Percentiles rank a stretch among this genome's conserved stretches.
phyloP scores from a whole-genome alignment of 1,140 invertebrate genomes.

The Papilio machaon region DNA sequence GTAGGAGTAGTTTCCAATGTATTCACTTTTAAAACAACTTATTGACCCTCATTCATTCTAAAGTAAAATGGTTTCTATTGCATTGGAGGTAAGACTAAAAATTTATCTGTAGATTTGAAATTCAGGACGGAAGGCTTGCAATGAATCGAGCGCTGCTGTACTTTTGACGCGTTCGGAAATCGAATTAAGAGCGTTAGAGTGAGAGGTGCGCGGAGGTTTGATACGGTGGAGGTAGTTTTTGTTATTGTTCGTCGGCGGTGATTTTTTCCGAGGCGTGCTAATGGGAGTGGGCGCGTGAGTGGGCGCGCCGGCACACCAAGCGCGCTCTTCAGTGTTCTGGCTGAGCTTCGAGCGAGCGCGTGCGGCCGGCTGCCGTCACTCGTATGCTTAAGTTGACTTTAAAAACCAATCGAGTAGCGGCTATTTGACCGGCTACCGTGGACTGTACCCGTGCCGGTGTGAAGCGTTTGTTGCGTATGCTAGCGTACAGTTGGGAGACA shows the following conservation, averaged over 20 bases:
- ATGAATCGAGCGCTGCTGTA: conserved; percentile 75
- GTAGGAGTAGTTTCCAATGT: conserved; percentile 76
- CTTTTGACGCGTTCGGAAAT: conserved; percentile 81
- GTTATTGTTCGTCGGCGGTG: conserved; percentile 76
- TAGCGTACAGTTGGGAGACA: conserved; percentile 45
- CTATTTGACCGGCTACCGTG: conserved; percentile 43
- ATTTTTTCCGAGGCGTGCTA: conserved; percentile 80
- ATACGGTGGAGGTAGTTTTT: conserved; percentile 76
- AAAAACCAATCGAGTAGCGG: conserved; percentile 32
- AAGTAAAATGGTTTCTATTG: conserved; percentile 47
- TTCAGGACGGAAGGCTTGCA: conserved; percentile 75
- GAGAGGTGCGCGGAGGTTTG: conserved; percentile 75
- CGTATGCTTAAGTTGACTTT: conserved; percentile 50
- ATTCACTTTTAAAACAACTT: conserved; percentile 48
- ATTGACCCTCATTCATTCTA: conserved; percentile 37
- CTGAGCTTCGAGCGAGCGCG: conserved; percentile 79
- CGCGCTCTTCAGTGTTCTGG: conserved; percentile 81
- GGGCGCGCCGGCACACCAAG: conserved; percentile 77
- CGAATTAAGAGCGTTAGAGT: conserved; percentile 80
- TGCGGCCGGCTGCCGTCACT: conserved; percentile 64
- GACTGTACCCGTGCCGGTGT: conserved; percentile 52
- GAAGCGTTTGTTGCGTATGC: conserved; percentile 70
- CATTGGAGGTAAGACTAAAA: conserved; percentile 33
- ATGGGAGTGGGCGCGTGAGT: conserved; percentile 80
- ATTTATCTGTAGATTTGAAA: conserved; percentile 41